phyloP scores from a whole-genome alignment of 2,797 vertebrate species.

The Gymnopithys bicolor region DNA sequence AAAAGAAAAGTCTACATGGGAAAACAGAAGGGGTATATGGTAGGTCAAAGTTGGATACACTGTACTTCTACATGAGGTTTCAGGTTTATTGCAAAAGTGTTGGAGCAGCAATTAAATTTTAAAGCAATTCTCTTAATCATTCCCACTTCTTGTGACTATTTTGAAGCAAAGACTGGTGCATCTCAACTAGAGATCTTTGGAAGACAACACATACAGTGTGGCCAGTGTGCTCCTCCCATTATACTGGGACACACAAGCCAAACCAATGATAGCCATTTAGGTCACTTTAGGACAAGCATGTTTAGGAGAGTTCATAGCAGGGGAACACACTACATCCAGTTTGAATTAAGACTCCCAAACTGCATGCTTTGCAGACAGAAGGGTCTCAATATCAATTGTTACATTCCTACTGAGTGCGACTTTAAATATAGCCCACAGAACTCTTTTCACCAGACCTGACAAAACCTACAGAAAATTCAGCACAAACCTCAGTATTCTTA shows the following conservation, averaged over 20 bases:
- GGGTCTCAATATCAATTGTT: conserved; percentile 25
- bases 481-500: background rate
- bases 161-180: background rate
- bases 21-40: background rate
- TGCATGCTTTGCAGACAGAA: conserved; percentile 25
- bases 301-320: background rate
- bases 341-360: conserved; percentile 2
- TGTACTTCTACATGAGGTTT: background rate
- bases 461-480: background rate
- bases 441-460: background rate
- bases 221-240: background rate
- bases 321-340: background rate
- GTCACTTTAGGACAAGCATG: conserved; percentile 13
- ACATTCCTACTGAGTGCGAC: conserved; percentile 16
- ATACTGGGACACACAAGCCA: background rate
- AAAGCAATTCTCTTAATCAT: background rate
- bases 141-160: background rate
- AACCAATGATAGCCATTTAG: background rate
- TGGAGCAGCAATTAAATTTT: background rate
- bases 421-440: conserved; percentile 38
- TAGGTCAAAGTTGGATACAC: background rate
- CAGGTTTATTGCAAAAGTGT: background rate
- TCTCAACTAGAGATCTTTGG: background rate
- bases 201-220: background rate
- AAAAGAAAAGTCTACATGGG: background rate